phyloP scores from a whole-genome alignment of 2,113 vertebrate genomes.

The Struthidea cinerea region DNA sequence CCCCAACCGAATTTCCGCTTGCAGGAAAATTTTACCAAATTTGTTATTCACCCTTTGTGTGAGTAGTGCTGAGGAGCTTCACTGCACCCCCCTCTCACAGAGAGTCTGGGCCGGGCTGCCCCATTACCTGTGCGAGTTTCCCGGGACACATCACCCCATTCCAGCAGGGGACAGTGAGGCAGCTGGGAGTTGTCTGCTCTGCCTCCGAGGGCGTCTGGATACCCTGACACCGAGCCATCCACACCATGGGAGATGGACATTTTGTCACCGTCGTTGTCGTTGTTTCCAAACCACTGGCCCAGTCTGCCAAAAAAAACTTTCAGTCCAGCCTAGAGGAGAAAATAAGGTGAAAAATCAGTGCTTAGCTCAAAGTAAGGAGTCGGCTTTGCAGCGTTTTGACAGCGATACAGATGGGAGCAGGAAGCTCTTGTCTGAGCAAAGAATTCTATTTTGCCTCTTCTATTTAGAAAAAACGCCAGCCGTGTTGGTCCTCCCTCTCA shows the following conservation, averaged over 20 bases:
- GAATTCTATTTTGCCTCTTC: neutral
- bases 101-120: neutral
- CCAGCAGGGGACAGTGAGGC: conserved; percentile 32
- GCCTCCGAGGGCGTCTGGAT: conserved; percentile 12
- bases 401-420: neutral
- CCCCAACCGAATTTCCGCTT: neutral
- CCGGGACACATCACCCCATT: conserved; percentile 24
- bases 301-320: conserved; percentile 50
- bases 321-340: conserved; percentile 42
- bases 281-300: conserved; percentile 55
- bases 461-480: neutral
- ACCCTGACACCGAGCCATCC: conserved; percentile 49
- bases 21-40: neutral
- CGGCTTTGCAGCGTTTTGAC: neutral
- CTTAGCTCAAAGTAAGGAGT: neutral
- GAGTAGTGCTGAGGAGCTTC: neutral
- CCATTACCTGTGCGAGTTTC: conserved; percentile 43
- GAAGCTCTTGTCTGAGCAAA: neutral
- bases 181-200: conserved; percentile 48
- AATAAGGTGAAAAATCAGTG: neutral
- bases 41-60: neutral
- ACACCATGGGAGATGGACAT: conserved; percentile 52
- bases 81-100: neutral
- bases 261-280: conserved; percentile 41
- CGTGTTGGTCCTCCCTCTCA: neutral